Evolutionary conservation across 1,140 invertebrate species (phyloP), one percentile per base, ranked within the genome.

Genomic region (Calliopsis andreniformis): DNA sequence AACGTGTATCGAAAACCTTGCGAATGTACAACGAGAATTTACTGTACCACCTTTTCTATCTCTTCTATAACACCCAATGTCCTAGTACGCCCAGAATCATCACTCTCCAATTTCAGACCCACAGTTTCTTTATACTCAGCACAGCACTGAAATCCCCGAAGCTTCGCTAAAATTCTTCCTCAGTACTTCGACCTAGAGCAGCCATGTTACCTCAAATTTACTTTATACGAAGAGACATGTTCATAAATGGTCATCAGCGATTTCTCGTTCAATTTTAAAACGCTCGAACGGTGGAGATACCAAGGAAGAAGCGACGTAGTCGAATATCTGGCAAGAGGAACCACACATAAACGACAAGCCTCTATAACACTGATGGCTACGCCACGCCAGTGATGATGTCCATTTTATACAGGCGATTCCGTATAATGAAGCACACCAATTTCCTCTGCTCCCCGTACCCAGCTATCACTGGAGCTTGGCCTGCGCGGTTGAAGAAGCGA

Each of bases 321-420:
- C 62, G 62, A 73, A 35, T 73, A 55, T 66, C 70, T 66, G 70
- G 28, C 20, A 61, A 23, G 55, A 47, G 3, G 62, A 73, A 20
- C 28, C 71, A 16, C 58, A 12, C 23, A 20, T 23, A 23, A 25
- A 66, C 25, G 72, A 68, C 20, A 39, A 35, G 10, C 53, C 25
- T 62, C 51, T n/a, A 16, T 42, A 28, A 66, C 49, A 47, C 64
- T 78, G 79, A 78, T 72, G 42, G 28, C 16, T 18, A 43, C 16
- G 4, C 30, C 32, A 49, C 66, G 47, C n/a, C 58, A 49, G 20
- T 16, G 67, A 12, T 81, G 75, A 82, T 82, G 79, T 63, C 45
- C 42, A 62, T 82, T 82, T 82, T 82, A 82, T 82, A 78, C 80
- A 59, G 76, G 14, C 43, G 75, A 82, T 82, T 45, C 73, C 59